Evolutionary conservation across 2,888 invertebrate genomes (phyloP).

Genomic region (Apodemia duryi): DNA sequence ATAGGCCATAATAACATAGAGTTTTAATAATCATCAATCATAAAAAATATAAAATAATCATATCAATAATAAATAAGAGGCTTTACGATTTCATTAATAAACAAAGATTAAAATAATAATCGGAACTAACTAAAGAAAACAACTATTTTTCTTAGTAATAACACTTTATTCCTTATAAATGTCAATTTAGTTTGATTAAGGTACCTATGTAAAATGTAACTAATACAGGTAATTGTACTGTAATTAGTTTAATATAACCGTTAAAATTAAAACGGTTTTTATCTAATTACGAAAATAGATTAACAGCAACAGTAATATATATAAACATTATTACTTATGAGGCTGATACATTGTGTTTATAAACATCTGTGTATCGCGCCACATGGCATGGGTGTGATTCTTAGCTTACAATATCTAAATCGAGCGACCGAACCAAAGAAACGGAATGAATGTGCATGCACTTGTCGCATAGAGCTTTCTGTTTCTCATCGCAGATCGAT

Average conservation of each 20-base stretch:
- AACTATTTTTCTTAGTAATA: too few species aligned
- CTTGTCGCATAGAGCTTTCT: slow-evolving; percentile 43
- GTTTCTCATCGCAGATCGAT: background rate
- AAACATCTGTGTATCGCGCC: slow-evolving; percentile 26
- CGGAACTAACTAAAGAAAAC: too few species aligned
- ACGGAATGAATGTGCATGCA: slow-evolving; percentile 31
- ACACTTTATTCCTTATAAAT: too few species aligned
- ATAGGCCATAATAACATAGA: too few species aligned
- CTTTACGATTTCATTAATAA: too few species aligned
- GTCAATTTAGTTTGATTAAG: too few species aligned
- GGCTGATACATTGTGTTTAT: slow-evolving; percentile 6
- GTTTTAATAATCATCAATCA: too few species aligned
- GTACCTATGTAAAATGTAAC: too few species aligned
- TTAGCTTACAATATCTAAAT: slow-evolving; percentile 38
- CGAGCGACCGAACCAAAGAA: slow-evolving; percentile 33
- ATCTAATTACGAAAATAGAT: background rate
- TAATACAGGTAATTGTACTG: background rate
- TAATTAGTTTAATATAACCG: background rate
- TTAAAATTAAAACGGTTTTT: background rate
- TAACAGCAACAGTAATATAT: background rate
- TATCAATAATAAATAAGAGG: too few species aligned
- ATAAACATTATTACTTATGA: background rate
- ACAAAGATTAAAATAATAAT: too few species aligned
- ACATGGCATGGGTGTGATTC: slow-evolving; percentile 25
- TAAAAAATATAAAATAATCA: too few species aligned